phyloP scores from a whole-genome alignment of 2,113 vertebrate genomes.

The Leucopsar rothschildi region DNA sequence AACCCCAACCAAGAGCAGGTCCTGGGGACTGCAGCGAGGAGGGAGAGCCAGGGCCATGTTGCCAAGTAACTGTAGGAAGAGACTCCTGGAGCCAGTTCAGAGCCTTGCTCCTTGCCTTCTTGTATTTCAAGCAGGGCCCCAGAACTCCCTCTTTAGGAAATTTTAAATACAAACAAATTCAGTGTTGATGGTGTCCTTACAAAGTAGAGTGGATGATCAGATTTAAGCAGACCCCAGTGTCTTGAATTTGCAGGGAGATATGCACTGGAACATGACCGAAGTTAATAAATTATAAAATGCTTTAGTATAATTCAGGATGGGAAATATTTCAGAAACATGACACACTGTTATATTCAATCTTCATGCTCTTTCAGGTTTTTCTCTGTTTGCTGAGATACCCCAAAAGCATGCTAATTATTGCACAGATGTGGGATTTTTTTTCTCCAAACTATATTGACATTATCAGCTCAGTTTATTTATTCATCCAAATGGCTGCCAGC shows the following conservation, averaged over 20 bases:
- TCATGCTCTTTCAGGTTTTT: neutral
- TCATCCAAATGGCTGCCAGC: neutral
- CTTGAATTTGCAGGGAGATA: neutral
- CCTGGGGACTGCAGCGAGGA: slow-evolving; percentile 3
- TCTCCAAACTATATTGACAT: neutral
- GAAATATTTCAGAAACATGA: neutral
- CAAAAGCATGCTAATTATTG: slow-evolving; percentile 8
- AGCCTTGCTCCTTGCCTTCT: neutral
- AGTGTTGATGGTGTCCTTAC: neutral
- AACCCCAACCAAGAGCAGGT: slow-evolving; percentile 58
- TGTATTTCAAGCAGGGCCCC: slow-evolving; percentile 23
- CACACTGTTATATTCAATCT: neutral
- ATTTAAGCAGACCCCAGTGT: neutral
- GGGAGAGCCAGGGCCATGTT: slow-evolving; percentile 50
- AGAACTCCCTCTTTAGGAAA: slow-evolving; percentile 51
- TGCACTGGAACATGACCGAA: neutral
- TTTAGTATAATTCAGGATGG: neutral
- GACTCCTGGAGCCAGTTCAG: slow-evolving; percentile 17
- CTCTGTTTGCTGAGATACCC: neutral
- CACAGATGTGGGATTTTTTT: neutral
- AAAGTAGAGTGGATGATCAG: neutral
- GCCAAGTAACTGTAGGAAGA: slow-evolving; percentile 50
- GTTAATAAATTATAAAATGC: neutral
- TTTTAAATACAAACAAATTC: slow-evolving; percentile 25
- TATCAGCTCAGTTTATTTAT: slow-evolving; percentile 14